Evolutionary conservation across 2,113 vertebrate species (phyloP), one percentile per base, ranked within the genome.

Genomic region (Cebus imitator): DNA sequence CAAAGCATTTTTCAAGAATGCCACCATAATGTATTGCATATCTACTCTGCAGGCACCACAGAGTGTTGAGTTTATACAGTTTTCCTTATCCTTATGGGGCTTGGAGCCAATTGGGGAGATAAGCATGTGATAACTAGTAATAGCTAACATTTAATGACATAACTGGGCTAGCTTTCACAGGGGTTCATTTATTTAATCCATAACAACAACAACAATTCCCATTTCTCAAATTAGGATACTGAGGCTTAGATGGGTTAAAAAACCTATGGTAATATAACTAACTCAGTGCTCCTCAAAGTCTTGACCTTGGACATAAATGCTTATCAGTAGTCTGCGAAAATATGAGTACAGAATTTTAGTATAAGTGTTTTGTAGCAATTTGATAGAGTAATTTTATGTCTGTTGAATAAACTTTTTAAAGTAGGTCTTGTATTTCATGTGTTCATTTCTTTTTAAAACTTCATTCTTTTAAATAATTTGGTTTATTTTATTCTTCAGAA

Each of bases 1-100:
- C 55, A 78, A 83, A 93, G 66, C 30, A 20, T 30, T 91, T 88
- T 40, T 48, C 27, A 40, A 94, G 88, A 96, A 92, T 72, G 88
- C 35, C n/a, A 16, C 21, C 78, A 61, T n/a, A 58, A 58, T 45
- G n/a, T 79, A 75, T n/a, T 79, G 40, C 32, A 23, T 66, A 57
- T 45, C 84, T 78, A 45, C 79, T 75, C 48, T 87, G 20, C 16
- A 75, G 87, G 11, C 6, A 55, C 5, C 21, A 30, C 50, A 52
- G 70, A 79, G 27, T 3, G 12, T 75, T 57, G 55, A 32, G 11
- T 81, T 27, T 37, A 32, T 40, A 52, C 3, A 32, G 52, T 1
- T 45, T 20, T 37, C 55, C 32, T 73, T 82, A 40, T 73, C 58
- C 6, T 82, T 40, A 80, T 5, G 1, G 58, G 85, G 35, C 64